Evolutionary conservation across 2,113 vertebrate genomes (phyloP).

Genomic region (Alethe castanea): DNA sequence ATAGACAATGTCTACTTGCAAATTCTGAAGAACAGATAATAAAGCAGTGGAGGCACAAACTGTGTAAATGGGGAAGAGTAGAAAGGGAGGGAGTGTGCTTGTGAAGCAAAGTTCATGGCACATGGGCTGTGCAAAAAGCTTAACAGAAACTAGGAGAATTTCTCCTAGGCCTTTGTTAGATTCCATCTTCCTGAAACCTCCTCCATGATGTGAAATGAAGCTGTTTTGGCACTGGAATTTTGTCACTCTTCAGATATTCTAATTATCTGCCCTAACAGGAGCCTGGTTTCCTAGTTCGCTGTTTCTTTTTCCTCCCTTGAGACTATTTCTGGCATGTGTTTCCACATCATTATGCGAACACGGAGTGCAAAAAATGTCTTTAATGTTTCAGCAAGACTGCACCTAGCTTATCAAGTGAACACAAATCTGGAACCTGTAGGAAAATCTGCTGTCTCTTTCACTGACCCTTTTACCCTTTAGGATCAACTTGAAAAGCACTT

Average conservation of each 20-base stretch:
- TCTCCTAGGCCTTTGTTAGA: not conserved
- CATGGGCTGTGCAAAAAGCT: not conserved
- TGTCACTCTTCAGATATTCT: slow-evolving; percentile 50
- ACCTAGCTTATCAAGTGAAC: not conserved
- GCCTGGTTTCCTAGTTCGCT: slow-evolving; percentile 33
- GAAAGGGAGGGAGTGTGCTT: not conserved
- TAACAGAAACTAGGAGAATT: not conserved
- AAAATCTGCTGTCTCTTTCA: not conserved
- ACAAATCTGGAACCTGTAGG: not conserved
- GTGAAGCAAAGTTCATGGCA: not conserved
- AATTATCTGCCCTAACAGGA: slow-evolving; percentile 46
- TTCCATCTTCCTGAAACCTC: not conserved
- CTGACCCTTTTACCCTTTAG: not conserved
- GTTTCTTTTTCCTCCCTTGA: slow-evolving; percentile 26
- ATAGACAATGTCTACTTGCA: not conserved
- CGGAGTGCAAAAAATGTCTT: not conserved
- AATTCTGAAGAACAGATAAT: not conserved
- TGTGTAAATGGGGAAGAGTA: not conserved
- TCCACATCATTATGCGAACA: slow-evolving; percentile 18
- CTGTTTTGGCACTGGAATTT: slow-evolving; percentile 6
- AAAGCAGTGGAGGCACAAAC: not conserved
- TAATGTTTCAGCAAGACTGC: slow-evolving; percentile 17
- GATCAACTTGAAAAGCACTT: not conserved
- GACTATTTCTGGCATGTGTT: slow-evolving; percentile 28
- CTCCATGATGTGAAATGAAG: not conserved